phyloP scores from a whole-genome alignment of 2,888 invertebrate genomes.

The Orthonevra nobilis region DNA sequence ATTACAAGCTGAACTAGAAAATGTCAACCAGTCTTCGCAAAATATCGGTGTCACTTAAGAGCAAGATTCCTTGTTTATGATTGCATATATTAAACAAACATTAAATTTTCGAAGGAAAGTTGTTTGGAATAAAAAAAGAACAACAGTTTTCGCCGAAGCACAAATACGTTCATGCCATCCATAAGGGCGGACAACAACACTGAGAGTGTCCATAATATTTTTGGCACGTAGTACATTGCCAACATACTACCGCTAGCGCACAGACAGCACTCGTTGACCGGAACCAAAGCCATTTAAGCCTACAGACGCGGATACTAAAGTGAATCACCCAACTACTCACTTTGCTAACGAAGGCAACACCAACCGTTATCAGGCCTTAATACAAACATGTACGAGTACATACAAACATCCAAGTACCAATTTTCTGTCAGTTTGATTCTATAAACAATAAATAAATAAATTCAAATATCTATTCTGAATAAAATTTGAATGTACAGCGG shows the following conservation, averaged over 20 bases:
- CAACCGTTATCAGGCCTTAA: conserved; percentile 56
- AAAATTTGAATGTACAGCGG: too few relatives aligned
- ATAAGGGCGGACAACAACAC: conserved; percentile 3
- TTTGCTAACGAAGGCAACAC: conserved; percentile 17
- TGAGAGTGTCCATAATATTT: neutral
- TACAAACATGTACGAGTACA: conserved; percentile 25
- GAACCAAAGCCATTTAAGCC: conserved; percentile 47
- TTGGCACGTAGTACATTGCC: conserved; percentile 16
- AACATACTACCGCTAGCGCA: conserved; percentile 37
- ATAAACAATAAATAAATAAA: too few relatives aligned
- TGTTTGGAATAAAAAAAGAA: conserved; percentile 35
- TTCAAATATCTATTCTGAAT: too few relatives aligned
- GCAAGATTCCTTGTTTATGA: too few relatives aligned
- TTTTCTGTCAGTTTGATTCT: too few relatives aligned
- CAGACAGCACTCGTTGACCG: conserved; percentile 37
- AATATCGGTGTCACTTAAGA: too few relatives aligned
- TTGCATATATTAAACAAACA: too few relatives aligned
- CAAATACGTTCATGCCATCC: conserved; percentile 3
- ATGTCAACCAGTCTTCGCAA: too few relatives aligned
- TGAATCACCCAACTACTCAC: conserved; percentile 30
- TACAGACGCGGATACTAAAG: conserved; percentile 7
- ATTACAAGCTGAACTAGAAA: too few relatives aligned
- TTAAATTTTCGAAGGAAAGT: too few relatives aligned
- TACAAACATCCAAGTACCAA: too few relatives aligned
- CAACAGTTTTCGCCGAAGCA: conserved; percentile 56